phyloP scores from a whole-genome alignment of 2,888 invertebrate species.

The Eupeodes luniger region DNA sequence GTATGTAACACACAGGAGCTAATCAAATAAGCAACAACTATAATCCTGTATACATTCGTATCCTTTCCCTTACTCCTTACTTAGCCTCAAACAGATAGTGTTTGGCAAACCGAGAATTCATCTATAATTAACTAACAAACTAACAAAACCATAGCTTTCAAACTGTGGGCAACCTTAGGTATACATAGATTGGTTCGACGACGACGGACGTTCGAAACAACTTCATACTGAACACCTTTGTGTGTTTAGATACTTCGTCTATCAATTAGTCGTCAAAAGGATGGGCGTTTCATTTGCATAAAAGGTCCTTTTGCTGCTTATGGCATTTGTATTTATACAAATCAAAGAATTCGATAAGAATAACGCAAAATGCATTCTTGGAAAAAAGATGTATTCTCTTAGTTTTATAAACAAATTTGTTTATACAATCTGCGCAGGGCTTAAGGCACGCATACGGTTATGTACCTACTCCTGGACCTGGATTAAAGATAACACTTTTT shows the following conservation, averaged over 20 bases:
- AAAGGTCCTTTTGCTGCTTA: conserved; percentile 57
- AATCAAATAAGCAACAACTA: conserved; percentile 72
- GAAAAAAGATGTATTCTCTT: conserved; percentile 33
- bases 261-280: conserved; percentile 31
- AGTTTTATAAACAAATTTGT: conserved; percentile 10
- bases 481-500: conserved; percentile 30
- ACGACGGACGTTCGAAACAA: not conserved
- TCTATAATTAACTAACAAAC: conserved; percentile 73
- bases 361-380: conserved; percentile 22
- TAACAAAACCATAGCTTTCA: conserved; percentile 63
- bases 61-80: conserved; percentile 7
- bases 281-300: conserved; percentile 63
- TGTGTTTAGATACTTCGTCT: not conserved
- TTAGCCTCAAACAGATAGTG: conserved; percentile 40
- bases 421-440: conserved; percentile 34
- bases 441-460: not conserved
- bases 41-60: conserved; percentile 40
- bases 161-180: conserved; percentile 57
- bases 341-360: conserved; percentile 3
- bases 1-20: conserved; percentile 54
- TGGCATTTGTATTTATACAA: conserved; percentile 35
- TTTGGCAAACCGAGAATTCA: conserved; percentile 69
- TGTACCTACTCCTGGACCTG: conserved; percentile 15
- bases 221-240: conserved; percentile 33
- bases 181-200: not conserved